Base-by-base conservation (phyloP, 2,797 vertebrate species). In the Buceros bicornis region DNA sequence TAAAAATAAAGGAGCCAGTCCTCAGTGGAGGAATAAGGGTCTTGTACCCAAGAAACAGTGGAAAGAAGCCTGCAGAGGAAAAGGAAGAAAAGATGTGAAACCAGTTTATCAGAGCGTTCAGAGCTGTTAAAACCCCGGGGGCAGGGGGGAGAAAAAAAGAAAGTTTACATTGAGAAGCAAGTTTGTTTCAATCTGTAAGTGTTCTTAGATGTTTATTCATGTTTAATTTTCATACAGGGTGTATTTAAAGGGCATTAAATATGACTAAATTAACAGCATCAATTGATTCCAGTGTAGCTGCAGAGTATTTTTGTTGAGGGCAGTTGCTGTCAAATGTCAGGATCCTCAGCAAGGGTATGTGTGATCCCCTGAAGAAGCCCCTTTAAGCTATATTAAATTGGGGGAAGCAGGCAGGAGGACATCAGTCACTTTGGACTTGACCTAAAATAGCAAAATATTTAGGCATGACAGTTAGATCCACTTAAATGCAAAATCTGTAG, bases 91-190 rank as follows among this genome's bases (percentile, higher is more conserved):
- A 93, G 16, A 21, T 73, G 48, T 76, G 58, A 78, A 85, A 78
- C 40, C 67, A 60, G 16, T 57, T 78, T 66, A 18, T 67, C 37
- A 51, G 29, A 57, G 8, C 2, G 3, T 53, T 85, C 37, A 73
- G 67, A 82, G 42, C 45, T 80, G 21, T 72, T 57, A 54, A 87
- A 82, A n/a, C 2, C 12, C 7, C 1, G 3, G 24, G 5, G 4
- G 2, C 8, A 5, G 0, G 5, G 4, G 4, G 1, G 8, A 29
- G 28, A 17, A 11, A 18, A 26, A 31, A 45, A 33, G 1, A 7
- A 94, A 60, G 8, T 66, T 82, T 51, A n/a, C 6, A 48, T 29
- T 29, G 13, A 69, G 51, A 83, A 91, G 5, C 6, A 42, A 6
- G 2, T 71, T 71, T 61, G 71, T 91, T 90, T 83, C 47, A 83